Evolutionary conservation across 2,797 vertebrate genomes (phyloP), one percentile per base, ranked within the genome.

Genomic region (Pampus argenteus): DNA sequence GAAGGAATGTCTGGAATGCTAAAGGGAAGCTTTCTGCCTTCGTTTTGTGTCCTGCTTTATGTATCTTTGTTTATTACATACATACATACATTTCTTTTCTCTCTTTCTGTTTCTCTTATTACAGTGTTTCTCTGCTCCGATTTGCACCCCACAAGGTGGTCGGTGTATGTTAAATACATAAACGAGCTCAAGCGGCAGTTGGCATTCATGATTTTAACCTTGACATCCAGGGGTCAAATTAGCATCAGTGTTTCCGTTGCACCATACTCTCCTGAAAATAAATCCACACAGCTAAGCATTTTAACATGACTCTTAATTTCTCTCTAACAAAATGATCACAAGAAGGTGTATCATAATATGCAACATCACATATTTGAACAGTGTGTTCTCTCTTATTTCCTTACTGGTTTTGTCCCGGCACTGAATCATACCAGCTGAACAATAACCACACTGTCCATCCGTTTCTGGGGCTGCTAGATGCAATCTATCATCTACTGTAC

Each of bases 401-500:
- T 22, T 20, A 20, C 15, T 49, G 34, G 38, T 66, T 73, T 64
- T 50, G 42, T 68, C 51, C 63, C 31, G 2, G 63, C n/a, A 14
- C 64, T 63, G 86, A 84, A 71, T 82, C 73, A n/a, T 6, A 70
- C 74, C 57, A 25, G 51, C 81, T 67, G 51, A 83, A 91, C 88
- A 90, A 84, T 83, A 79, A 84, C 54, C 18, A 14, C 79, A 78
- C 76, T 89, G 81, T 87, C 66, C 51, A 64, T 78, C 76, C 13
- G 10, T 75, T 83, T 80, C 68, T 77, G 66, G 40, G 42, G 60
- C 82, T 78, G 82, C 67, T 80, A 42, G 60, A 65, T 76, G 66
- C 72, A 38, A 76, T 87, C 84, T 81, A 59, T 89, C 78, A 79
- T 72, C 59, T 64, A 70, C 83, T 90, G 84, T 84, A 82, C 86